Percentiles rank a stretch among this genome's conserved stretches.
These are phyloP conservation scores for Antitype chi DNA, from an alignment of 2,888 invertebrate genomes.

Conservation along the genomic window DNA sequence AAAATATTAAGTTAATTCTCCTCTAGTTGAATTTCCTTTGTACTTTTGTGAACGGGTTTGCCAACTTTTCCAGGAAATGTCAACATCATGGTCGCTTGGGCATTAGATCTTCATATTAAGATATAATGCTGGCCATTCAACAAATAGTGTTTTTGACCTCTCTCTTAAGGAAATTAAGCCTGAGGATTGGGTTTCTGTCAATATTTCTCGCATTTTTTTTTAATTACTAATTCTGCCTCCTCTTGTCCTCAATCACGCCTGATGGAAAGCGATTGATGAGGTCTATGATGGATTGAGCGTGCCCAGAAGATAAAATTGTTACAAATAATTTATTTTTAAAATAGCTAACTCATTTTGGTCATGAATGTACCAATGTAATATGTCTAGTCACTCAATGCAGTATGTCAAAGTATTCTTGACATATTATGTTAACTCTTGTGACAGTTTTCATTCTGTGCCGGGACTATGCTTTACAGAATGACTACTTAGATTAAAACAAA, in stretches of 20 bases:
- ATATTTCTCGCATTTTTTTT: background rate
- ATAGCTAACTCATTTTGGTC: background rate
- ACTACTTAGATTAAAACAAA: background rate
- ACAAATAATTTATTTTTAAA: background rate
- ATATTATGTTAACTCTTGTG: no score
- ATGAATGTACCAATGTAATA: background rate
- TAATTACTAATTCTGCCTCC: no score
- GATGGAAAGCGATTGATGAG: no score
- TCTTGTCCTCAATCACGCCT: no score
- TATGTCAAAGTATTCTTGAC: no score
- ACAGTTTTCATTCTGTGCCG: background rate
- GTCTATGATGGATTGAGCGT: no score
- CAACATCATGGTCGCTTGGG: background rate
- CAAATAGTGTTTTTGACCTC: background rate
- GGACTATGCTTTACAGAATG: no score
- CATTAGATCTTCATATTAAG: slow-evolving; percentile 1
- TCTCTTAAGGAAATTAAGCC: background rate
- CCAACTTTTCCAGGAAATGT: slow-evolving; percentile 20
- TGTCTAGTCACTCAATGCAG: no score
- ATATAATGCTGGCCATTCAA: background rate
- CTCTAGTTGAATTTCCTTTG: slow-evolving; percentile 7
- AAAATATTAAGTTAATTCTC: background rate
- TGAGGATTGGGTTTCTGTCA: background rate
- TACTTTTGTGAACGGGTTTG: background rate
- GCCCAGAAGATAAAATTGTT: no score